phyloP scores from a whole-genome alignment of 2,888 invertebrate genomes.

The Graphium colonna region DNA sequence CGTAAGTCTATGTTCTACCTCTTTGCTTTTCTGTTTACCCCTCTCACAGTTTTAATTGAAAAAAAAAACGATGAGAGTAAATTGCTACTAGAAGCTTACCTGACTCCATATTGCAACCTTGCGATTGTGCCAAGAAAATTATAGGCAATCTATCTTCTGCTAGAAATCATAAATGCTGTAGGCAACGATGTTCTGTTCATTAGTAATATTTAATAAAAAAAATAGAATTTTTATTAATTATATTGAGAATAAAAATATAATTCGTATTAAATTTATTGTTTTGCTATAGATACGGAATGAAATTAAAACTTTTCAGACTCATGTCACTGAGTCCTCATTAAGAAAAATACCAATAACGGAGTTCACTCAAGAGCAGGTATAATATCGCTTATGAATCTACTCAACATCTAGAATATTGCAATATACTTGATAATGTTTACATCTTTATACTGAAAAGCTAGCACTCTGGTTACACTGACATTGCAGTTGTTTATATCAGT shows the following conservation, averaged over 20 bases:
- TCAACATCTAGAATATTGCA: neutral
- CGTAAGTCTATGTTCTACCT: no score
- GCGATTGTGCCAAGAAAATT: neutral
- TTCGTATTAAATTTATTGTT: no score
- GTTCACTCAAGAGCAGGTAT: no score
- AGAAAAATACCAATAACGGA: no score
- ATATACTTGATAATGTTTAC: neutral
- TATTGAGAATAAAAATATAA: no score
- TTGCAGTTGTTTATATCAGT: neutral
- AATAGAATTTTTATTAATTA: no score
- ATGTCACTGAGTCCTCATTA: no score
- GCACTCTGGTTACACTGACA: neutral
- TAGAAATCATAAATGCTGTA: no score
- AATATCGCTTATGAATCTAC: neutral
- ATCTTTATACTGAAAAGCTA: neutral
- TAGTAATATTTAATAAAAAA: neutral
- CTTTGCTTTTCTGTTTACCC: neutral
- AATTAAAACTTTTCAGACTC: no score
- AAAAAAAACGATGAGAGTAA: neutral
- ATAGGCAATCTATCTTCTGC: neutral
- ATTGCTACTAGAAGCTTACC: neutral
- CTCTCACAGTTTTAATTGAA: neutral
- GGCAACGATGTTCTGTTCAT: no score
- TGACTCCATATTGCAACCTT: neutral
- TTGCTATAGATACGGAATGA: no score